Conservation (phyloP, 1,140 invertebrate species). For the Camponotus floridanus region DNA sequence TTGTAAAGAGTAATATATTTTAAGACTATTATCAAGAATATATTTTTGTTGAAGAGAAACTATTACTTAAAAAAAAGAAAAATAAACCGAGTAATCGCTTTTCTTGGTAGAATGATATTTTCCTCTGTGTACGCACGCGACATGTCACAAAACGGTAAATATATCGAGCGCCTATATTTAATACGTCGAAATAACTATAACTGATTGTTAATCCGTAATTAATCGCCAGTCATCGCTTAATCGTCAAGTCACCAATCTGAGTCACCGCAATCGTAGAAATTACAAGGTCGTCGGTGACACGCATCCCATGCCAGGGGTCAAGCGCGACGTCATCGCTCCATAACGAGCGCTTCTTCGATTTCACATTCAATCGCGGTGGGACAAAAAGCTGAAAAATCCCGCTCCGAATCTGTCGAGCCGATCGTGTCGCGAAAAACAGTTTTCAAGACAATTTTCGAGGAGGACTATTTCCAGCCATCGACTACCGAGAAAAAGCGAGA, state of each 20-base stretch:
- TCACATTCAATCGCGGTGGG: conserved; percentile 1
- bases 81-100: too few species aligned
- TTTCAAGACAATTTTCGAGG: conserved; percentile 13
- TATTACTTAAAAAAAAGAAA: too few species aligned
- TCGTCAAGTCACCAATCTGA: conserved; percentile 71
- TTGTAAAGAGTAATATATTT: too few species aligned
- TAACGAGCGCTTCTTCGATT: conserved; percentile 14
- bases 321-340: conserved; percentile 17
- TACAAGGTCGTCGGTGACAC: not conserved
- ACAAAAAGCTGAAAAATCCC: conserved; percentile 23
- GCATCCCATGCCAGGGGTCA: conserved; percentile 32
- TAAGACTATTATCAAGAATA: too few species aligned
- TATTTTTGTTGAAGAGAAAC: too few species aligned
- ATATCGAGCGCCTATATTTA: not conserved
- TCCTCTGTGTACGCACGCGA: not conserved
- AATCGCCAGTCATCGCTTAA: conserved; percentile 52
- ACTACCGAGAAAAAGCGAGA: conserved; percentile 74
- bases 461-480: conserved; percentile 29
- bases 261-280: conserved; percentile 60
- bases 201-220: conserved; percentile 58
- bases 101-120: too few species aligned
- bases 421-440: not conserved
- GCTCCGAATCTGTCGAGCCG: conserved; percentile 23
- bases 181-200: conserved; percentile 17
- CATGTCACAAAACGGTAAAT: not conserved